A percentile compares a stretch with the other conserved stretches of the same genome.
These are phyloP conservation scores for Oscheius sp. DNA, from an alignment of 2,888 invertebrate genomes.

Conservation along the genomic window DNA sequence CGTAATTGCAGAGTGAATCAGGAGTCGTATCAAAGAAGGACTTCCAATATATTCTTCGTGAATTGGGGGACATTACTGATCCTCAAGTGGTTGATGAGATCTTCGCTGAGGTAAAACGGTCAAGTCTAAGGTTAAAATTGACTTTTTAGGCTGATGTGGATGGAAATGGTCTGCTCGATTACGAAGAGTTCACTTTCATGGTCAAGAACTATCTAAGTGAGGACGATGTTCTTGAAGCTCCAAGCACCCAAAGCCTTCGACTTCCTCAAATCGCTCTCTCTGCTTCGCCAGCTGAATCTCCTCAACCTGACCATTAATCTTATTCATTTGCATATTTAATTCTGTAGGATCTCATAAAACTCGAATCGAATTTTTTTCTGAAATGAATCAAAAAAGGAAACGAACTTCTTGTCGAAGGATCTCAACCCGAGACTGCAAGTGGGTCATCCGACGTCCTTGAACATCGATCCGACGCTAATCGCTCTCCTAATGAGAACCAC, in stretches of 20 bases:
- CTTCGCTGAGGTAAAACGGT: constrained; percentile 50
- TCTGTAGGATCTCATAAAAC: no score
- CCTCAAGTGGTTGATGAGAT: constrained; percentile 65
- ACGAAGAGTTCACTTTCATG: constrained; percentile 68
- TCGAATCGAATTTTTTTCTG: neutral
- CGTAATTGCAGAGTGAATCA: constrained; percentile 59
- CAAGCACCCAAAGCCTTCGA: neutral
- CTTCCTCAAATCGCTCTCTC: neutral
- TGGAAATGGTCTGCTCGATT: constrained; percentile 68
- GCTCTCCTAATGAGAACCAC: constrained; percentile 12
- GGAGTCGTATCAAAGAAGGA: constrained; percentile 64
- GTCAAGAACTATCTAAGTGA: constrained; percentile 68
- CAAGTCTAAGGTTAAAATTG: neutral
- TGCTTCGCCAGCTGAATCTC: neutral
- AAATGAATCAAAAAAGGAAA: neutral
- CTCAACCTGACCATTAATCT: neutral
- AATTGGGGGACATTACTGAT: constrained; percentile 67
- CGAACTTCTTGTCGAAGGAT: constrained; percentile 4
- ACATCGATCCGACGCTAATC: constrained; percentile 27
- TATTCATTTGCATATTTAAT: no score
- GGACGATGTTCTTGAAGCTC: constrained; percentile 57
- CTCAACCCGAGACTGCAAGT: constrained; percentile 22
- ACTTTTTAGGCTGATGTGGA: constrained; percentile 61
- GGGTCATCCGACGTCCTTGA: constrained; percentile 31
- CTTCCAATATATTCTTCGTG: constrained; percentile 66